Conservation (phyloP, 2,113 vertebrate species). For the Condylura cristata region DNA sequence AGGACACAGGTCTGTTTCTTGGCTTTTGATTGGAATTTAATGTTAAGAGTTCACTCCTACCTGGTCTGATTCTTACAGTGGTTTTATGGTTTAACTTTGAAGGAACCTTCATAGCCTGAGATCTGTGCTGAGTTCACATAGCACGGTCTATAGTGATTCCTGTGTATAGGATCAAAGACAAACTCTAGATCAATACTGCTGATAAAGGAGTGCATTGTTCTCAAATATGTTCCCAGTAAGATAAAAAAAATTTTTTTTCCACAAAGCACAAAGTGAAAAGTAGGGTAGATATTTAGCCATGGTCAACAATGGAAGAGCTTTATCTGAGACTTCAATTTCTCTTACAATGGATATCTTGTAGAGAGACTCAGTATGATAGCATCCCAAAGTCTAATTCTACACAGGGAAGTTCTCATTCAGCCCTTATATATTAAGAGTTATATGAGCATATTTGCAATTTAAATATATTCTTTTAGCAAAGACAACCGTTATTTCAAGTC, state of each 20-base stretch:
- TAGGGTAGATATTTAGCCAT: conserved; percentile 53
- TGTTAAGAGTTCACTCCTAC: not conserved
- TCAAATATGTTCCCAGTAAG: conserved; percentile 68
- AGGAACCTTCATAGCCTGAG: conserved; percentile 63
- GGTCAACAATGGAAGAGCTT: conserved; percentile 56
- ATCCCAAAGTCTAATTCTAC: conserved; percentile 5
- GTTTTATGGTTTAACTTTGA: conserved; percentile 68
- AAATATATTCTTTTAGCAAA: not conserved
- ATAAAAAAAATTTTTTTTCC: conserved; percentile 52
- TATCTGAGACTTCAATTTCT: conserved; percentile 21
- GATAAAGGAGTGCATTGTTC: conserved; percentile 75
- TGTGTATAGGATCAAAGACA: conserved; percentile 75
- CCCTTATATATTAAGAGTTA: not conserved
- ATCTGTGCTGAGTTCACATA: conserved; percentile 76
- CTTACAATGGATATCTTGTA: conserved; percentile 39
- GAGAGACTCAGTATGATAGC: not conserved
- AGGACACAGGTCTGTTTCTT: conserved; percentile 22
- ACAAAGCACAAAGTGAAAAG: conserved; percentile 66
- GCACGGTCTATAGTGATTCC: conserved; percentile 50
- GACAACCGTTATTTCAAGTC: not conserved
- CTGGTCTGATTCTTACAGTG: conserved; percentile 63
- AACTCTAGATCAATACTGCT: conserved; percentile 70
- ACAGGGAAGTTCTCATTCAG: not conserved
- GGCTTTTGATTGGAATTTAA: conserved; percentile 63
- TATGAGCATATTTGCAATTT: not conserved